phyloP scores from a whole-genome alignment of 2,113 vertebrate genomes.

The Monopterus albus region DNA sequence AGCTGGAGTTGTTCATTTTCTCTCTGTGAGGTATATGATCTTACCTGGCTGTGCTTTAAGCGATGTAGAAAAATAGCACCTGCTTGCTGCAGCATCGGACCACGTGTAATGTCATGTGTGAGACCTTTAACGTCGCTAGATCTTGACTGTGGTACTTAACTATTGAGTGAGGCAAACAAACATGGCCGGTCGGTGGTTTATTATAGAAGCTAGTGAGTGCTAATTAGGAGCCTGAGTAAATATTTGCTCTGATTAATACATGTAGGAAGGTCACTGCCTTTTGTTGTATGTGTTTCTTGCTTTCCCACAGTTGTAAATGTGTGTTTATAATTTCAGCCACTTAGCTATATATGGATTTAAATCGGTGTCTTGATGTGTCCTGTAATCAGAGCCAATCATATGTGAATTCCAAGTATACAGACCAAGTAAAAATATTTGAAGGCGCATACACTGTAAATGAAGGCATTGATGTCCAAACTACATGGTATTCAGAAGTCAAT shows the following conservation, averaged over 20 bases:
- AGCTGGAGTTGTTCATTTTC: not conserved
- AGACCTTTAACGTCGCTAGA: slow-evolving; percentile 18
- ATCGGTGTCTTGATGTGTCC: not conserved
- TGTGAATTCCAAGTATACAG: slow-evolving; percentile 11
- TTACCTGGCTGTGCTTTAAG: not conserved
- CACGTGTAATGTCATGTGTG: slow-evolving; percentile 3
- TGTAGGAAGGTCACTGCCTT: slow-evolving; percentile 9
- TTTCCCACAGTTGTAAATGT: not conserved
- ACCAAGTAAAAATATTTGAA: slow-evolving; percentile 18
- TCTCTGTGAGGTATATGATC: not conserved
- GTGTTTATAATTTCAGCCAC: not conserved
- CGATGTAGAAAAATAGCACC: slow-evolving; percentile 3
- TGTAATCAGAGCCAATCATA: not conserved
- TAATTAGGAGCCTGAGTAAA: slow-evolving; percentile 48
- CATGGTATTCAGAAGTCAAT: slow-evolving; percentile 51
- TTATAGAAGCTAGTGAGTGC: slow-evolving; percentile 3
- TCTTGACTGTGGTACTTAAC: slow-evolving; percentile 47
- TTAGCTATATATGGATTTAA: not conserved
- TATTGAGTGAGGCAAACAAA: slow-evolving; percentile 46
- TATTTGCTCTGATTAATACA: slow-evolving; percentile 45
- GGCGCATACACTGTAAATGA: slow-evolving; percentile 39
- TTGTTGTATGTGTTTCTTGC: not conserved
- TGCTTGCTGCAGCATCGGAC: not conserved
- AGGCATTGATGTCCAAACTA: slow-evolving; percentile 50
- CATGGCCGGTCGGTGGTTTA: slow-evolving; percentile 21